Evolutionary conservation across 2,888 invertebrate species (phyloP).

Genomic region (Cecidostiba fungosa): DNA sequence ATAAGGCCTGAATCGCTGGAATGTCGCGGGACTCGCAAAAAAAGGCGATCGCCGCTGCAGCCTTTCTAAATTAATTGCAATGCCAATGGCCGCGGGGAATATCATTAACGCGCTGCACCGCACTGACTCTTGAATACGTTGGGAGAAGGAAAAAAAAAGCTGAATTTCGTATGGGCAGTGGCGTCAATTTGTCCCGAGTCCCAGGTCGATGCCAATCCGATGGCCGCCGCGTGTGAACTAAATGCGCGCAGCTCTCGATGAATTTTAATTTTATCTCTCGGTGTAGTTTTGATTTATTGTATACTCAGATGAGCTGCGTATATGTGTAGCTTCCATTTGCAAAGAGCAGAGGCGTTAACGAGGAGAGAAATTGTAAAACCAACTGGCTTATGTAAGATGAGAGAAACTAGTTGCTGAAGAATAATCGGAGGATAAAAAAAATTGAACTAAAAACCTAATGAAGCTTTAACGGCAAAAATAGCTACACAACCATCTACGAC

Average conservation of each 20-base stretch:
- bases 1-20: slow-evolving; percentile 48
- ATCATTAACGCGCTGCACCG: slow-evolving; percentile 53
- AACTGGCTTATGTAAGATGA: too few species aligned
- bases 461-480: not conserved
- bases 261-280: not conserved
- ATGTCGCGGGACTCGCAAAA: slow-evolving; percentile 52
- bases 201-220: not conserved
- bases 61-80: slow-evolving; percentile 64
- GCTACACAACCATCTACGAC: not conserved
- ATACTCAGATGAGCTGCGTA: too few species aligned
- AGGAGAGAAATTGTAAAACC: too few species aligned
- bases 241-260: too few species aligned
- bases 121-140: not conserved
- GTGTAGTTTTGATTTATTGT: not conserved
- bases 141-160: not conserved
- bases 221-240: not conserved
- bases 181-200: slow-evolving; percentile 31
- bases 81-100: slow-evolving; percentile 57
- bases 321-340: too few species aligned
- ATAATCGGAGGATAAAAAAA: not conserved
- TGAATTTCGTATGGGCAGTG: not conserved
- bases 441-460: too few species aligned
- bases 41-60: slow-evolving; percentile 40
- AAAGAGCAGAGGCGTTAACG: too few species aligned
- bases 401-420: not conserved